Evolutionary conservation across 2,113 vertebrate species (phyloP), one percentile per base, ranked within the genome.

Genomic region (Labrus mixtus): DNA sequence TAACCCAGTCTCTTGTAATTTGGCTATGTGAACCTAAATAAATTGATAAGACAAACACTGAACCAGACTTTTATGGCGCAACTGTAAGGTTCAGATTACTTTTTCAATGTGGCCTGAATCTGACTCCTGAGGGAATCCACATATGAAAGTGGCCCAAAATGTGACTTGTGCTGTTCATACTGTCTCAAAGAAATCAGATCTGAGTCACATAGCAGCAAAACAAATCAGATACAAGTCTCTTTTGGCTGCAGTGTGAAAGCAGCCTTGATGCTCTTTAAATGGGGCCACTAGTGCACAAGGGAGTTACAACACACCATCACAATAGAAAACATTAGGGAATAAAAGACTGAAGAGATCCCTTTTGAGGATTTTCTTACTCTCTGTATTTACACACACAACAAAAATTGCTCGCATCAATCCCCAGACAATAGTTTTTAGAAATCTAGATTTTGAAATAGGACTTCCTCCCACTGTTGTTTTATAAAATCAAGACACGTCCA

Each of bases 1-100:
- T 70, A 33, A 43, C 57, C 62, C 11, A 8, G 20, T 61, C 25
- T n/a, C 37, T 64, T 80, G 45, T 70, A 66, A 86, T 80, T 74
- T 23, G 37, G 22, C 19, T 10, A 36, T 12, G n/a, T 74, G 55
- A 70, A 74, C 22, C 17, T 22, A 22, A 41, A 66, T 61, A 5
- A 39, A 50, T 15, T 19, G 54, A 54, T 63, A 54, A 71, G 33
- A 15, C 17, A 68, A 11, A 48, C 1, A 17, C 12, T 15, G 10
- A 2, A 67, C 22, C 56, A 15, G 23, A 56, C 7, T 53, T 10
- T 29, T 8, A 10, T 56, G 73, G 22, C 64, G 45, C 23, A 15
- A 54, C 23, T 65, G 37, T 29, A 54, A 23, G 71, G 25, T 33
- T 33, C 29, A 33, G 25, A 25, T 25, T 25, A 25, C 25, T 25